Base-by-base conservation (phyloP, 2,113 vertebrate species). In the Saguinus midas region DNA sequence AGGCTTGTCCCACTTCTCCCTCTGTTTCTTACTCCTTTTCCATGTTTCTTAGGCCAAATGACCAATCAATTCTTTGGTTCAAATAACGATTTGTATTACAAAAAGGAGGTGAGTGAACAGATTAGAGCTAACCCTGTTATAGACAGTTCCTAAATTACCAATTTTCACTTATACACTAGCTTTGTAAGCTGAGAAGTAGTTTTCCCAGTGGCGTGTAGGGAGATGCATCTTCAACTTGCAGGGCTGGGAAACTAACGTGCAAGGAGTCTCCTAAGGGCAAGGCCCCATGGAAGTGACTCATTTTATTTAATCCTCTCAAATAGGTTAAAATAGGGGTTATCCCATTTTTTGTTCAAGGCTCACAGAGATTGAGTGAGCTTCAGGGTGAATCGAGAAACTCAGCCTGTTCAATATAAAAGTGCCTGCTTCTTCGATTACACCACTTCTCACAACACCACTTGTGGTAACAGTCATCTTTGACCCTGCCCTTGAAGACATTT, bases 181-280 rank as follows among this genome's bases (percentile, higher is more conserved):
- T 43, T 29, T 12, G 8, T 13, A 48, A 32, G 1, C 25, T 16
- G 40, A 18, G 11, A 29, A 3, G 40, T 52, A 29, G 18, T 48
- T 50, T 81, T 27, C 13, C 18, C 45, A 21, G 7, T 9, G 23
- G 35, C 9, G 6, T 4, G 3, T 27, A 66, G 35, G 25, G 21
- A 68, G 20, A 17, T 37, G 21, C 37, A 37, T 12, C 68, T 72
- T 29, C 35, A 52, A 8, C 27, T 48, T 29, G 9, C 50, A 25
- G 64, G 35, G 3, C 14, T 16, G 14, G 14, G 43, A 23, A 66
- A 23, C 3, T 2, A 32, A 21, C 3, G n/a, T 1, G 1, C 32
- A 1, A 9, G 84, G 48, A 61, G 52, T 32, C 64, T 11, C 5
- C 3, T 18, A 37, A 18, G 16, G 2, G 2, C 8, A 29, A 58